A percentile compares a stretch with the other conserved stretches of the same genome.
Conservation (phyloP, 2,113 vertebrate genomes). For the Tylochromis polylepis region DNA sequence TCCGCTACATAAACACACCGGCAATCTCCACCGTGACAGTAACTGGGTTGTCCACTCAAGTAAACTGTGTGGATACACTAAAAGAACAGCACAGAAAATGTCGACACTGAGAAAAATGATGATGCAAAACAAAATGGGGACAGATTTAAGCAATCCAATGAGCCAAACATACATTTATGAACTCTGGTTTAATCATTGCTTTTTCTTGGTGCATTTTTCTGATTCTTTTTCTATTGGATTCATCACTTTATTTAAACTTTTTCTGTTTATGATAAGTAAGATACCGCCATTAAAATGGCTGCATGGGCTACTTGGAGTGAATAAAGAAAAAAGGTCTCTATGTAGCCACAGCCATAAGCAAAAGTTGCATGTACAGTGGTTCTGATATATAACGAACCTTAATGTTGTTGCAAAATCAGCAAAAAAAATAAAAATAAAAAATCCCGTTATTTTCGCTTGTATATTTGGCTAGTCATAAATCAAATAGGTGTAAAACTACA, state of each 20-base stretch:
- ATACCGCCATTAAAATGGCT: not conserved
- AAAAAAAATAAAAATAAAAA: not conserved
- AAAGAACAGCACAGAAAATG: not conserved
- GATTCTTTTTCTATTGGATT: not conserved
- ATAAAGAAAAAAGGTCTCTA: not conserved
- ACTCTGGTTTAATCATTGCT: not conserved
- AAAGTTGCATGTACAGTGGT: not conserved
- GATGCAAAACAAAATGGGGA: not conserved
- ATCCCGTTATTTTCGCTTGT: not conserved
- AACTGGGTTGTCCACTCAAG: too few relatives aligned
- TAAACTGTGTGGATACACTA: not conserved
- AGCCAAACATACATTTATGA: not conserved
- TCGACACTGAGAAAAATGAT: not conserved
- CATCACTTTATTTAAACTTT: not conserved
- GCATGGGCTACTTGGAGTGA: too few relatives aligned
- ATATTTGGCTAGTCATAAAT: not conserved
- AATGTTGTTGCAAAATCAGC: not conserved
- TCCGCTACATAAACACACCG: too few relatives aligned
- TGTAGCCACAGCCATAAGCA: not conserved
- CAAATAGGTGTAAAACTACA: not conserved
- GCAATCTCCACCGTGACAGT: too few relatives aligned
- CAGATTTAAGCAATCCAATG: not conserved
- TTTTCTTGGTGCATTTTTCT: not conserved
- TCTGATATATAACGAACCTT: not conserved
- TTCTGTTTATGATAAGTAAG: not conserved